Conservation (phyloP, 1,140 invertebrate species). For the Gonioctena quinquepunctata region DNA sequence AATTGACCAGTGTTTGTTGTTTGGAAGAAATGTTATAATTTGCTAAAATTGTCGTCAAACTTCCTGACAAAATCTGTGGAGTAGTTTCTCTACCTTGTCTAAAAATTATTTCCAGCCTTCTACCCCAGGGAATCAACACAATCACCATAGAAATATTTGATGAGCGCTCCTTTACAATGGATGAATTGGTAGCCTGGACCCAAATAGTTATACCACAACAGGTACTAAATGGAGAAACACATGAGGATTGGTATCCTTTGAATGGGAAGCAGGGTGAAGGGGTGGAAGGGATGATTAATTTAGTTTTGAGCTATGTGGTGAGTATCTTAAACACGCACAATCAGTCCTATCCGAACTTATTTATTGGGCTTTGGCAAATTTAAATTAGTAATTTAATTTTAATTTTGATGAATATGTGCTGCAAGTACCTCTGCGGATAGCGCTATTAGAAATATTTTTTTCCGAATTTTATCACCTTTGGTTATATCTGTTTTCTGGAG, state of each 20-base stretch:
- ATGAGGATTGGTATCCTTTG: conserved; percentile 92
- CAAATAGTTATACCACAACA: conserved; percentile 81
- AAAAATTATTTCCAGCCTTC: conserved; percentile 67
- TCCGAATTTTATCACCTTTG: too few species aligned
- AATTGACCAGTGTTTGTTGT: too few species aligned
- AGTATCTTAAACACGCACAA: conserved; percentile 56
- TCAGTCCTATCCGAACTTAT: too few species aligned
- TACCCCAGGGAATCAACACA: conserved; percentile 84
- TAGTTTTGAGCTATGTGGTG: conserved; percentile 79
- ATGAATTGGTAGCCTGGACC: conserved; percentile 93
- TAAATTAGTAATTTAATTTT: too few species aligned
- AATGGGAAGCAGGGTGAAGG: conserved; percentile 92
- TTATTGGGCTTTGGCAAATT: not conserved
- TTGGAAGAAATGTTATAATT: too few species aligned
- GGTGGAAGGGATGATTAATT: conserved; percentile 84
- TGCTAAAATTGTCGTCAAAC: too few species aligned
- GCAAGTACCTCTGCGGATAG: too few species aligned
- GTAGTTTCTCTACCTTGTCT: too few species aligned
- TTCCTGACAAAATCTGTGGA: too few species aligned
- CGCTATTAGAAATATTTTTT: too few species aligned
- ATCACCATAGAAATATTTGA: conserved; percentile 95
- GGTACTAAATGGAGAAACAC: conserved; percentile 83
- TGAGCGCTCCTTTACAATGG: conserved; percentile 94
- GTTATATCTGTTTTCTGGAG: too few species aligned
- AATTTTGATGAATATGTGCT: too few species aligned